A percentile compares a stretch with the other conserved stretches of the same genome.
These are phyloP conservation scores for Drosophila algonquin DNA, from an alignment of 2,888 invertebrate species.

Conservation along the genomic window DNA sequence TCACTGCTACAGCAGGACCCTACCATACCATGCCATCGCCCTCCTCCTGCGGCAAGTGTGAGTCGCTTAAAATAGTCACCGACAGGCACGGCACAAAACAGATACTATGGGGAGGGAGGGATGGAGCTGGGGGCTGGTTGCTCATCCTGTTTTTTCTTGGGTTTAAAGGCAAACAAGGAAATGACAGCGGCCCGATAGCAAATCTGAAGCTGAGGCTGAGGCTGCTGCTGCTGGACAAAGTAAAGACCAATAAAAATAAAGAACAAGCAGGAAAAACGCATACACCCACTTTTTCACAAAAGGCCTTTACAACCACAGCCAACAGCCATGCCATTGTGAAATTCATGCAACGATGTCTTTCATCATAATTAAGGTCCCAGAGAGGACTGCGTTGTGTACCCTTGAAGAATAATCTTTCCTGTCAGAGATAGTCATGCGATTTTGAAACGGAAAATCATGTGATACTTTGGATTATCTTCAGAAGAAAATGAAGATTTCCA, in stretches of 20 bases:
- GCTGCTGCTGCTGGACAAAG: constrained; percentile 25
- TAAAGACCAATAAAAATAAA: constrained; percentile 38
- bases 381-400: constrained; percentile 13
- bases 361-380: constrained; percentile 60
- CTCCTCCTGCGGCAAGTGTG: constrained; percentile 34
- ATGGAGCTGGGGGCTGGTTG: constrained; percentile 13
- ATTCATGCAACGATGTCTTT: constrained; percentile 43
- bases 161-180: constrained; percentile 45
- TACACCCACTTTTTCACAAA: constrained; percentile 10
- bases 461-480: no score
- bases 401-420: neutral
- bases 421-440: neutral
- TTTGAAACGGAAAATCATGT: no score
- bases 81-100: constrained; percentile 42
- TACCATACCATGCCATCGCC: constrained; percentile 19
- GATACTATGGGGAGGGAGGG: constrained; percentile 24
- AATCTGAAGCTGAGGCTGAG: constrained; percentile 34
- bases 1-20: constrained; percentile 5
- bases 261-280: constrained; percentile 9
- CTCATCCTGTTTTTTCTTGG: constrained; percentile 19
- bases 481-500: no score
- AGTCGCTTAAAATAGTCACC: constrained; percentile 47
- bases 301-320: constrained; percentile 33
- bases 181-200: constrained; percentile 52
- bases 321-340: constrained; percentile 48